These are phyloP conservation scores for Lepisosteus oculatus DNA, from an alignment of 2,113 vertebrate genomes.

Conservation along the genomic window DNA sequence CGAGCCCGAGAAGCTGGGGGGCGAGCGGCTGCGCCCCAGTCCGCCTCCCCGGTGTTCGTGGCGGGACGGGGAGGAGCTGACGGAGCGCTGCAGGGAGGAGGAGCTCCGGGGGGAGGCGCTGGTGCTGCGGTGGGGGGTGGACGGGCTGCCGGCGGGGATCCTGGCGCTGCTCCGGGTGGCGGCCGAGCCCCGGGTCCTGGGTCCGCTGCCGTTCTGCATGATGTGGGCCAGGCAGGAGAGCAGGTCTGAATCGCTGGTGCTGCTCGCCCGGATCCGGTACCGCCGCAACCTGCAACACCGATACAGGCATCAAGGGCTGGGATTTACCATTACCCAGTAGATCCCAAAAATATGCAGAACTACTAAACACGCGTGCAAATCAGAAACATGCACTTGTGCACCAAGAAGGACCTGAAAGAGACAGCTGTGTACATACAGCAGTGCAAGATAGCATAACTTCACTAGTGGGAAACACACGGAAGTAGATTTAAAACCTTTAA, in stretches of 20 bases:
- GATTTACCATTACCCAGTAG: background rate
- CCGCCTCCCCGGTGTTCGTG: conserved; percentile 79
- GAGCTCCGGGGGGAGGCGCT: conserved; percentile 91
- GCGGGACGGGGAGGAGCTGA: conserved; percentile 90
- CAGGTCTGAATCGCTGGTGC: conserved; percentile 91
- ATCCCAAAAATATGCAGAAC: too few relatives aligned
- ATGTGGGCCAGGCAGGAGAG: conserved; percentile 92
- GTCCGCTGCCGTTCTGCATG: conserved; percentile 84
- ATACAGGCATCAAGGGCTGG: background rate
- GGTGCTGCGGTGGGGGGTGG: conserved; percentile 83
- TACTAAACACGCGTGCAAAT: too few relatives aligned
- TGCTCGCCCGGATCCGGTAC: conserved; percentile 86
- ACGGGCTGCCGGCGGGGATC: conserved; percentile 82
- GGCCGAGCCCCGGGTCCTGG: conserved; percentile 67
- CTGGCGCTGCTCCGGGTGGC: conserved; percentile 76
- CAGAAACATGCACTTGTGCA: too few relatives aligned
- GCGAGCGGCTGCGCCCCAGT: conserved; percentile 88
- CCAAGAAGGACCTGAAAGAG: too few relatives aligned
- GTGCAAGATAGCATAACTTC: too few relatives aligned
- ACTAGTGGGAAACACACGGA: too few relatives aligned
- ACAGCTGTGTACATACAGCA: too few relatives aligned
- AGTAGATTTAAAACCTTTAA: too few relatives aligned
- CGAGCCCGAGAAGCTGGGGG: conserved; percentile 91
- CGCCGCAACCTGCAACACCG: conserved; percentile 69
- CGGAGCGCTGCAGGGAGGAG: conserved; percentile 86